Evolutionary conservation across 2,797 vertebrate species (phyloP), one percentile per base, ranked within the genome.

Genomic region (Acridotheres tristis): DNA sequence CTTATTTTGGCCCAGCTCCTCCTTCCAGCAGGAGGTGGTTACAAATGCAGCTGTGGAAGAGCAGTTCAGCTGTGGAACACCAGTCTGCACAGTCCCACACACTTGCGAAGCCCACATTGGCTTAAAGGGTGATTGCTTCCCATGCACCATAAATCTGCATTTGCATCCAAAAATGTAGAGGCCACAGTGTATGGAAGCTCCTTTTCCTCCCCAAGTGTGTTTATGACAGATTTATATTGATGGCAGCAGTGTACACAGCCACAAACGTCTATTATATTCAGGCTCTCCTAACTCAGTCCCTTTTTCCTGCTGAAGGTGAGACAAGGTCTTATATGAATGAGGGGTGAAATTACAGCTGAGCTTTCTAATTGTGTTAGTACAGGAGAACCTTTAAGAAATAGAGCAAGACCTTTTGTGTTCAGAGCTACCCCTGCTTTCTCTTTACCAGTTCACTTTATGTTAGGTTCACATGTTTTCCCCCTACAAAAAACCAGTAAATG

Each of bases 181-280:
- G 84, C 95, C 81, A 58, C 93, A 78, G 95, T 42, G 69, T 89
- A 59, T 97, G 96, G 96, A 98, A 97, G 96, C 97, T 97, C 93
- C 88, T 97, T 97, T 98, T 98, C 97, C 97, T 98, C 89, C 50
- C 90, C 7, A 53, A 96, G 92, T 87, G 95, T 97, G 97, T 97
- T 97, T 97, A 54, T 98, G 98, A 97, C 97, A 97, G 97, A 97
- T 98, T 98, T 98, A 97, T 97, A 97, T 96, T 97, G 98, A 98
- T 97, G 96, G 97, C 97, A 95, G 55, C 77, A 63, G 89, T 82
- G 94, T 78, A 63, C 92, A 80, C 57, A 82, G 96, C 96, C 96
- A 97, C 97, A 97, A 97, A 87, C 95, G 95, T 97, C 97, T 97
- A 94, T 98, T 98, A 97, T 97, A 96, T 96, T 97, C 97, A 83